Evolutionary conservation across 2,888 invertebrate genomes (phyloP).

Genomic region (Drosophila colorata): DNA sequence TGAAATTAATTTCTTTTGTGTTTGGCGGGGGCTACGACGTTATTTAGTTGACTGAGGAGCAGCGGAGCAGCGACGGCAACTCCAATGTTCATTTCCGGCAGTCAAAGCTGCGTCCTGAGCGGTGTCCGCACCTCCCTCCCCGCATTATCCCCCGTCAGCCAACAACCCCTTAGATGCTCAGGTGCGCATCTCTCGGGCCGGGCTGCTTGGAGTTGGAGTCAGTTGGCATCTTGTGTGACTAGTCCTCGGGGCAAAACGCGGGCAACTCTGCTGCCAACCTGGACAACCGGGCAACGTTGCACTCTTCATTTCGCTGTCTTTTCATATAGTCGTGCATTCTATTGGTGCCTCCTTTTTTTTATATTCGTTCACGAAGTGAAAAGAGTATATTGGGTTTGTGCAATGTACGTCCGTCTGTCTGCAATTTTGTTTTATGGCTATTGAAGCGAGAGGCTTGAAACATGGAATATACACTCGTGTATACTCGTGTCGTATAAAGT

Average conservation of each 20-base stretch:
- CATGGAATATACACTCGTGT: too few species aligned
- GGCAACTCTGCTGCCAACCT: not conserved
- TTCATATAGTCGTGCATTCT: constrained; percentile 27
- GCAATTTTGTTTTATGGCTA: too few species aligned
- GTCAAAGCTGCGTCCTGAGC: constrained; percentile 76
- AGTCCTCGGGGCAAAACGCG: constrained; percentile 11
- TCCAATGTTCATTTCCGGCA: constrained; percentile 79
- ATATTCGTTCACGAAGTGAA: not conserved
- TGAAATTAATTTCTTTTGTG: constrained; percentile 85
- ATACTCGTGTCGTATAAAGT: too few species aligned
- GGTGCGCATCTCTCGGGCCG: constrained; percentile 45
- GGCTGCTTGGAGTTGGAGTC: constrained; percentile 60
- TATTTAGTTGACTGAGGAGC: constrained; percentile 49
- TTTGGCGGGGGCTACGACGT: constrained; percentile 59
- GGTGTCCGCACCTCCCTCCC: not conserved
- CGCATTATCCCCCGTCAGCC: constrained; percentile 10
- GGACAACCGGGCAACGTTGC: constrained; percentile 20
- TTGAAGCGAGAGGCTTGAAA: too few species aligned
- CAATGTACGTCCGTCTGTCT: too few species aligned
- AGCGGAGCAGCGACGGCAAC: constrained; percentile 40
- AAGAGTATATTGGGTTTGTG: not conserved
- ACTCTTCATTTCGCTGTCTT: constrained; percentile 46
- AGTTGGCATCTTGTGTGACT: constrained; percentile 67
- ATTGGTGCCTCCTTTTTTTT: constrained; percentile 10
- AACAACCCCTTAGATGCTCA: constrained; percentile 45